These are phyloP conservation scores for Pelusios castaneus DNA, from an alignment of 2,113 vertebrate species.

Conservation along the genomic window DNA sequence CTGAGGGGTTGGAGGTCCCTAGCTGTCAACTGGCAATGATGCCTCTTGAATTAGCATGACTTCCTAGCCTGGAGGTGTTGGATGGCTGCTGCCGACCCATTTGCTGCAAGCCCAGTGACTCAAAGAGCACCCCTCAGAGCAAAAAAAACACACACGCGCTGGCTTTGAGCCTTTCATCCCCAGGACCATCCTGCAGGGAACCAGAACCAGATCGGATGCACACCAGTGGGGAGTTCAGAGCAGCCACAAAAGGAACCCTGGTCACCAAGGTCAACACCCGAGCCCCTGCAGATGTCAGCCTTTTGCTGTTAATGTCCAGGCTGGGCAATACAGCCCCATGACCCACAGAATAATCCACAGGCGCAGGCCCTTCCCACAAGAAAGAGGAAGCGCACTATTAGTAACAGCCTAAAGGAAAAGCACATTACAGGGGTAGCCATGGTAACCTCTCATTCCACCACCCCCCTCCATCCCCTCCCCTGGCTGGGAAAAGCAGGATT, in stretches of 20 bases:
- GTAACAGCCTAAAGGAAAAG: not conserved
- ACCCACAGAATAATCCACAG: not conserved
- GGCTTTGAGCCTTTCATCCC: not conserved
- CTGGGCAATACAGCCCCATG: not conserved
- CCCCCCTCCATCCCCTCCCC: not conserved
- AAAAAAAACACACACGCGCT: not conserved
- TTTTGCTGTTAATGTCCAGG: not conserved
- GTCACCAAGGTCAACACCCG: not conserved
- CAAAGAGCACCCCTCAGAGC: not conserved
- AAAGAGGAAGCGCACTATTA: not conserved
- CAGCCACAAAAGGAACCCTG: not conserved
- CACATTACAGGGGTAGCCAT: not conserved
- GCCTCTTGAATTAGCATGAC: no score
- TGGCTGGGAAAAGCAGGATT: constrained; percentile 60
- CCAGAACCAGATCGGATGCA: not conserved
- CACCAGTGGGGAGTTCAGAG: not conserved
- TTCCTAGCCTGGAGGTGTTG: not conserved
- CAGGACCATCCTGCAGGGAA: not conserved
- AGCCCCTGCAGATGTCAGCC: not conserved
- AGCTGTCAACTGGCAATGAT: no score
- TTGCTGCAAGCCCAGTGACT: not conserved
- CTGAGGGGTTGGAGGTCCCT: not conserved
- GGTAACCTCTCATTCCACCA: not conserved
- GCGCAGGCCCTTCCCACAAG: not conserved
- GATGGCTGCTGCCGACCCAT: no score